Percentiles rank a stretch among this genome's conserved stretches.
phyloP scores from a whole-genome alignment of 2,888 invertebrate species.

The Halictus ligatus region DNA sequence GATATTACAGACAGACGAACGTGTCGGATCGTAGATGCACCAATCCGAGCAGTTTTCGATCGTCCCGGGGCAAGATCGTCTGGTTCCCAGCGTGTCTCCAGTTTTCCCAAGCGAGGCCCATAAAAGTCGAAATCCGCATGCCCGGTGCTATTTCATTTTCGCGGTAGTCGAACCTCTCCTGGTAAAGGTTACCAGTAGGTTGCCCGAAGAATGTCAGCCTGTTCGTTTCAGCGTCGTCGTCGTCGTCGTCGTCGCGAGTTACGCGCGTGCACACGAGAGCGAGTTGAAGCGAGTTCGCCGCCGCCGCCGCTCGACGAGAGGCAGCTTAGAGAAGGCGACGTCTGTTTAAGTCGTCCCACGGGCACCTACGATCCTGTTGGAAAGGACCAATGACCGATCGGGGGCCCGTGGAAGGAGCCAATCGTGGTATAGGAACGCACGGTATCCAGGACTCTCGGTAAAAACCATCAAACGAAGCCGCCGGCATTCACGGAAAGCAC shows the following conservation, averaged over 20 bases:
- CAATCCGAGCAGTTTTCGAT: not conserved
- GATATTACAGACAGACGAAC: not conserved
- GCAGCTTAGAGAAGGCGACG: constrained; percentile 35
- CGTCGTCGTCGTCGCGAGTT: constrained; percentile 31
- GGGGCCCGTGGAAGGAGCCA: constrained; percentile 71
- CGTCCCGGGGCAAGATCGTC: too few species aligned
- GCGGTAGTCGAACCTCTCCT: constrained; percentile 43
- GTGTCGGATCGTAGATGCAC: not conserved
- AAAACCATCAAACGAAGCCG: constrained; percentile 81
- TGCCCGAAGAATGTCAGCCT: constrained; percentile 74
- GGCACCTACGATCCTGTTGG: constrained; percentile 63
- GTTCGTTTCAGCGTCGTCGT: constrained; percentile 41
- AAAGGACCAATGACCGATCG: constrained; percentile 73
- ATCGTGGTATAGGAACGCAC: constrained; percentile 75
- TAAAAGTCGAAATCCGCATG: constrained; percentile 40
- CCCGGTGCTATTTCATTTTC: constrained; percentile 55
- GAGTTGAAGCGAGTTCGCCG: constrained; percentile 3
- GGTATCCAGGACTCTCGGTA: constrained; percentile 77
- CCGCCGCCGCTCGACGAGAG: constrained; percentile 1
- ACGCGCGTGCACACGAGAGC: constrained; percentile 23
- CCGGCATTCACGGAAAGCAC: constrained; percentile 76
- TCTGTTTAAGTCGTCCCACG: constrained; percentile 61
- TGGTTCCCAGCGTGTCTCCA: not conserved
- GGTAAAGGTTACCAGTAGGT: constrained; percentile 56
- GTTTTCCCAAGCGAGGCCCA: constrained; percentile 15